phyloP scores from a whole-genome alignment of 2,888 invertebrate species.

The Venustoraphidia nigricollis region DNA sequence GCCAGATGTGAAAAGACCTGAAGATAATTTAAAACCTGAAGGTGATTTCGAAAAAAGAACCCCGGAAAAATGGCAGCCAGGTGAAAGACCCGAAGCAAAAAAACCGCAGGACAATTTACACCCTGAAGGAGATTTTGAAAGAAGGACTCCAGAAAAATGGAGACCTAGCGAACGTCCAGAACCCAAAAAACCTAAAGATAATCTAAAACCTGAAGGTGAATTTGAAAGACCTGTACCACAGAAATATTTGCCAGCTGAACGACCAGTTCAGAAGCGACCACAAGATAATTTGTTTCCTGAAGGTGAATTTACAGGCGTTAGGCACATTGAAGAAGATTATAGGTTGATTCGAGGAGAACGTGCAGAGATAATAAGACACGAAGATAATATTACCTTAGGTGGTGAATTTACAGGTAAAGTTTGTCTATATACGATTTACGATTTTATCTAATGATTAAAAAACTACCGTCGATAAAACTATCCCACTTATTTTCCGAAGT shows the following conservation, averaged over 20 bases:
- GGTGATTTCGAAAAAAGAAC: conserved; percentile 30
- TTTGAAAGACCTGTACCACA: conserved; percentile 22
- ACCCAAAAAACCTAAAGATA: conserved; percentile 31
- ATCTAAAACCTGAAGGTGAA: conserved; percentile 32
- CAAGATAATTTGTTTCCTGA: conserved; percentile 28
- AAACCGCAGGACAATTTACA: conserved; percentile 38
- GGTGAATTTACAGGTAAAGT: conserved; percentile 47
- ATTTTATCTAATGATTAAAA: too few relatives aligned
- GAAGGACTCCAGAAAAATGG: conserved; percentile 23
- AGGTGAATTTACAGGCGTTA: conserved; percentile 33
- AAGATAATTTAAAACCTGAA: conserved; percentile 37
- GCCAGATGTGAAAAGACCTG: conserved; percentile 29
- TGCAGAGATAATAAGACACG: conserved; percentile 44
- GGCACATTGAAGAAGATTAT: conserved; percentile 39
- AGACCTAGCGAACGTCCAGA: conserved; percentile 22
- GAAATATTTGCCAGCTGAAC: conserved; percentile 22
- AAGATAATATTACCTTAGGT: conserved; percentile 48
- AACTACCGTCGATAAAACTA: too few relatives aligned
- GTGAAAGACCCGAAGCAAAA: conserved; percentile 26
- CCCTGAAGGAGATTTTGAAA: conserved; percentile 35
- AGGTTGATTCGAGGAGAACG: conserved; percentile 43
- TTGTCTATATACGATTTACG: too few relatives aligned
- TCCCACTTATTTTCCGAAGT: too few relatives aligned
- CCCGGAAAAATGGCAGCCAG: conserved; percentile 24
- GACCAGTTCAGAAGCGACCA: conserved; percentile 26